Evolutionary conservation across 2,888 invertebrate genomes (phyloP), one percentile per base, ranked within the genome.

Genomic region (Vanessa cardui): DNA sequence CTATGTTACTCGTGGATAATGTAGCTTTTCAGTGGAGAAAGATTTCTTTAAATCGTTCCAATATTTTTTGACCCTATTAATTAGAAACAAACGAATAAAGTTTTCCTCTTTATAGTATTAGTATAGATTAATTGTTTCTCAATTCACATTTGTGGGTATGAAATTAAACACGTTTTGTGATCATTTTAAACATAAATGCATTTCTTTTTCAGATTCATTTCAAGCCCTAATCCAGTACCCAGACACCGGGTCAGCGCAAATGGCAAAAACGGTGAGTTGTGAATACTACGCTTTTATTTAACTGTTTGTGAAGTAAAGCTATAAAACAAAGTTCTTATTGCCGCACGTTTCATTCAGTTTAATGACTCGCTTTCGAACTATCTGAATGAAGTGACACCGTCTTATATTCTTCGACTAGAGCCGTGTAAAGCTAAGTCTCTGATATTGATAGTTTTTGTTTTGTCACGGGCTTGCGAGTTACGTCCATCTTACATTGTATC

Each of bases 191-290:
- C 60, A 70, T 66, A 58, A 52, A 68, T 61, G 73, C 60, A 70
- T 83, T 84, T 86, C 86, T 83, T 84, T 94, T 94, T 77, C 95
- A 98, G 98, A 96, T 94, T 97, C 97, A 93, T 98, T 98, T 95
- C 98, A 99, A 96, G 99, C 99, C 76, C 95, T 99, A 86, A 98
- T 99, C 90, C 99, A 99, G 94, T 99, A 99, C 93, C 97, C 98
- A 79, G 99, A 99, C 93, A 97, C 99, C 74, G 96, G 97, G 85
- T 97, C 98, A 78, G 99, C 99, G 77, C 99, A 99, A 93, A 96
- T 98, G 82, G 99, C 99, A 83, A 99, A 99, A 95, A 94, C 96
- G 93, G 97, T 97, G 90, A 95, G 95, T 95, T 86, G 78, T 80
- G 79, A 84, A 83, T 78, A 82, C 81, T 82, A 85, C 86, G 84